These are phyloP conservation scores for Planococcus citri DNA, from an alignment of 1,140 invertebrate species.

Conservation along the genomic window DNA sequence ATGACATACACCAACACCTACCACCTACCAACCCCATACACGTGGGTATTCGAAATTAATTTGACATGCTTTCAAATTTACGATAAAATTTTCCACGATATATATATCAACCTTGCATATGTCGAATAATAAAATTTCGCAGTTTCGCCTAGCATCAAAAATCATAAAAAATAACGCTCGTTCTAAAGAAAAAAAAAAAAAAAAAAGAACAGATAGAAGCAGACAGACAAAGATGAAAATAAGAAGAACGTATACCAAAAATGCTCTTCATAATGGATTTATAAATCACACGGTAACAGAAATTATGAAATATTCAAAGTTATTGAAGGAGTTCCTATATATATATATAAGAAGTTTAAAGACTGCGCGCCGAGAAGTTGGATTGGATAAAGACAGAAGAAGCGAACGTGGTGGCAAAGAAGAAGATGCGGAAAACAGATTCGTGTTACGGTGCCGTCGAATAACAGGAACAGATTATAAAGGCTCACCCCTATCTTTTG, in stretches of 20 bases:
- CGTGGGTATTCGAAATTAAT: too few species aligned
- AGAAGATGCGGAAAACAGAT: constrained; percentile 9
- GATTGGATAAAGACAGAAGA: neutral
- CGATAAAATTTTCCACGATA: neutral
- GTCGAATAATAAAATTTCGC: constrained; percentile 2
- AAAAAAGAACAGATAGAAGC: neutral
- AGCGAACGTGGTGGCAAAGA: neutral
- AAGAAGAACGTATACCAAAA: neutral
- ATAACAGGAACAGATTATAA: constrained; percentile 18
- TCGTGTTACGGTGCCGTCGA: constrained; percentile 17
- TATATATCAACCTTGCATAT: neutral
- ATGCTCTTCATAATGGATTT: constrained; percentile 15
- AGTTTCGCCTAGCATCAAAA: neutral
- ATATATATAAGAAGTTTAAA: neutral
- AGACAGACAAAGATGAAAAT: neutral
- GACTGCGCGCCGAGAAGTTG: neutral
- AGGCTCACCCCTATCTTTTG: constrained; percentile 17
- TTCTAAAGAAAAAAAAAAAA: neutral
- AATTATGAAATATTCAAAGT: constrained; percentile 20
- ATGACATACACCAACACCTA: too few species aligned
- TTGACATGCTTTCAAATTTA: neutral
- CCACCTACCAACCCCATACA: too few species aligned
- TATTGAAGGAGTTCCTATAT: constrained; percentile 10
- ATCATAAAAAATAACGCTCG: neutral
- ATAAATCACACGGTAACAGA: constrained; percentile 12